These are phyloP conservation scores for Ceratotherium simum DNA, from an alignment of 2,113 vertebrate genomes.

Conservation along the genomic window DNA sequence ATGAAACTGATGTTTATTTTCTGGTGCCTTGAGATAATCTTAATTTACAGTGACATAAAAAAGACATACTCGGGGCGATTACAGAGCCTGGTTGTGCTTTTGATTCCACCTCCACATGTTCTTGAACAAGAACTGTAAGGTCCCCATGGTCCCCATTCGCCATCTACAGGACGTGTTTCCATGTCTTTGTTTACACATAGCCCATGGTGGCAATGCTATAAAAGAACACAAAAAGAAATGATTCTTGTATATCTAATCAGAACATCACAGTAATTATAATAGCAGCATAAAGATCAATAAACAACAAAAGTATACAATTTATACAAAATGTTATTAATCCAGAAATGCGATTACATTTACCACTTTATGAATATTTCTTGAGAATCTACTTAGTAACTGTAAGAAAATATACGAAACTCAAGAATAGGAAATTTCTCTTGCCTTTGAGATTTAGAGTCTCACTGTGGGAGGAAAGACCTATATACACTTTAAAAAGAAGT, in stretches of 20 bases:
- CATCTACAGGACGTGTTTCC: conserved; percentile 93
- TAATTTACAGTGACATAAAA: conserved; percentile 79
- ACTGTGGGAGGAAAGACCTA: neutral
- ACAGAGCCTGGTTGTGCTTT: conserved; percentile 93
- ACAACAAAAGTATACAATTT: neutral
- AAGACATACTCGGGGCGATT: conserved; percentile 95
- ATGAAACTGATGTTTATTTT: conserved; percentile 63
- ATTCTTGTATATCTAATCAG: neutral
- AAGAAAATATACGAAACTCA: neutral
- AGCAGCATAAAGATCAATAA: neutral
- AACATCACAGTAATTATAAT: neutral
- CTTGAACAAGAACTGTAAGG: conserved; percentile 95
- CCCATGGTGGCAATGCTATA: conserved; percentile 95
- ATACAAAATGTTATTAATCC: neutral
- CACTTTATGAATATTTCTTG: neutral
- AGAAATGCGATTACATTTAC: neutral
- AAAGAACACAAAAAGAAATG: conserved; percentile 53
- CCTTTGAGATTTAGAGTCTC: neutral
- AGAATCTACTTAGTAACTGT: neutral
- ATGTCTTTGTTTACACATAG: conserved; percentile 95
- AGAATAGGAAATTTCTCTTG: neutral
- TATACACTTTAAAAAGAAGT: neutral
- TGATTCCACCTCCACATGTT: conserved; percentile 97
- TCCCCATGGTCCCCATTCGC: conserved; percentile 97
- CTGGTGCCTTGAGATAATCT: conserved; percentile 52